phyloP scores from a whole-genome alignment of 2,797 vertebrate species.

The Trichosurus vulpecula region DNA sequence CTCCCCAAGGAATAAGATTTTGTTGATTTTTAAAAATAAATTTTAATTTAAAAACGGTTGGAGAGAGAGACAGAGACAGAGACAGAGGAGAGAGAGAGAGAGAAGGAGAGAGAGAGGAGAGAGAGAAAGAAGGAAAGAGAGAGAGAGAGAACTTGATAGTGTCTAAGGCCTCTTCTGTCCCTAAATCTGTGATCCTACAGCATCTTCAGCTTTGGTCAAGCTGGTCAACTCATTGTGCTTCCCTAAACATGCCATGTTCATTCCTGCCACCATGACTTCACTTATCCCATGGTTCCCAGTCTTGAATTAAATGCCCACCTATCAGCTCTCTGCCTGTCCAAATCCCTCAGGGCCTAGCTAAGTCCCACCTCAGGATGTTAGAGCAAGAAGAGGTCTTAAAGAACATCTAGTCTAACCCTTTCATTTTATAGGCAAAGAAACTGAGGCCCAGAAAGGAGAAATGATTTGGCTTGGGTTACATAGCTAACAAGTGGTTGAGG shows the following conservation, averaged over 20 bases:
- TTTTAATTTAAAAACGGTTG: not conserved
- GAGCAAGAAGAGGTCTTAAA: not conserved
- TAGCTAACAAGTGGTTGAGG: not conserved
- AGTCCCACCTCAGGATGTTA: not conserved
- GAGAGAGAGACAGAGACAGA: not conserved
- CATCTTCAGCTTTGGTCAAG: not conserved
- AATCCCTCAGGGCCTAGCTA: not conserved
- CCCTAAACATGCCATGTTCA: not conserved
- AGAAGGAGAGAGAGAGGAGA: too few relatives aligned
- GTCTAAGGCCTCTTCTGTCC: not conserved
- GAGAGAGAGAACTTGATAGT: not conserved
- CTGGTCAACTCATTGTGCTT: not conserved
- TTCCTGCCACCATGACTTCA: not conserved
- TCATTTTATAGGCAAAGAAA: not conserved
- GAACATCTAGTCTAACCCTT: not conserved
- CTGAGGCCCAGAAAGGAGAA: not conserved
- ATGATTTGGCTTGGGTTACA: not conserved
- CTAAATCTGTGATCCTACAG: not conserved
- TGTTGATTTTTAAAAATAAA: not conserved
- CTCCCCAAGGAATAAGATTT: not conserved
- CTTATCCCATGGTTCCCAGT: not conserved
- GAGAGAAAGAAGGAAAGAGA: too few relatives aligned
- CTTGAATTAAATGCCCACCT: too few relatives aligned
- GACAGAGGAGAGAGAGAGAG: too few relatives aligned
- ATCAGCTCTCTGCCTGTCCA: not conserved